Conservation (phyloP, 2,888 invertebrate genomes). For the Fragum fragum region DNA sequence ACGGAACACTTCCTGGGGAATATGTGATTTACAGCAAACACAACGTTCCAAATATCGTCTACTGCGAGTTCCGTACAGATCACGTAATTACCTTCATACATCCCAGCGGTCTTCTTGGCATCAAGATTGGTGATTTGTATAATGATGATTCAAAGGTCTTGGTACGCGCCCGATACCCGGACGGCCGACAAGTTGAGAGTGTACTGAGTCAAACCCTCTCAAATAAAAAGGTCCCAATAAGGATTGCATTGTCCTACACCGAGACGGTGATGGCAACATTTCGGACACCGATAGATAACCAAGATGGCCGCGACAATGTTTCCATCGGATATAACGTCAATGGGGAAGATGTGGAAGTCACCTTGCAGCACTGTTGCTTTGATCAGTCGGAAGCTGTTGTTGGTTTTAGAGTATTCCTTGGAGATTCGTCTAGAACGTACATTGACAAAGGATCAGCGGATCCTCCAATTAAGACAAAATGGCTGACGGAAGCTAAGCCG, state of each 20-base stretch:
- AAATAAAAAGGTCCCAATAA: not conserved
- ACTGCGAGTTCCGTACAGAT: not conserved
- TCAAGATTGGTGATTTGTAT: not conserved
- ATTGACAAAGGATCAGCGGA: not conserved
- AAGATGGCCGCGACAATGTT: not conserved
- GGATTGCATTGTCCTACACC: not conserved
- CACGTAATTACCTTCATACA: not conserved
- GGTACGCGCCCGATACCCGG: not conserved
- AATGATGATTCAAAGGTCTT: not conserved
- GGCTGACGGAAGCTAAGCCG: not conserved
- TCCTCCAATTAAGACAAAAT: not conserved
- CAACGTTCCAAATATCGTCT: not conserved
- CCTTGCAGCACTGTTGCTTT: not conserved
- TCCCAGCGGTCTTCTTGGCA: not conserved
- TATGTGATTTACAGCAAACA: not conserved
- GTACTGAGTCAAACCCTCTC: not conserved
- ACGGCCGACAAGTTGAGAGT: slow-evolving; percentile 1
- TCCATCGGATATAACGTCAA: not conserved
- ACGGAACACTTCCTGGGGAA: not conserved
- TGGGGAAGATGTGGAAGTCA: not conserved
- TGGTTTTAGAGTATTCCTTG: not conserved
- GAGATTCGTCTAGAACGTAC: not conserved
- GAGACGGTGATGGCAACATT: not conserved
- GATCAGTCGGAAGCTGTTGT: not conserved
- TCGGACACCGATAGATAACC: not conserved